Conservation (phyloP, 1,140 invertebrate species). For the Argopecten irradians region DNA sequence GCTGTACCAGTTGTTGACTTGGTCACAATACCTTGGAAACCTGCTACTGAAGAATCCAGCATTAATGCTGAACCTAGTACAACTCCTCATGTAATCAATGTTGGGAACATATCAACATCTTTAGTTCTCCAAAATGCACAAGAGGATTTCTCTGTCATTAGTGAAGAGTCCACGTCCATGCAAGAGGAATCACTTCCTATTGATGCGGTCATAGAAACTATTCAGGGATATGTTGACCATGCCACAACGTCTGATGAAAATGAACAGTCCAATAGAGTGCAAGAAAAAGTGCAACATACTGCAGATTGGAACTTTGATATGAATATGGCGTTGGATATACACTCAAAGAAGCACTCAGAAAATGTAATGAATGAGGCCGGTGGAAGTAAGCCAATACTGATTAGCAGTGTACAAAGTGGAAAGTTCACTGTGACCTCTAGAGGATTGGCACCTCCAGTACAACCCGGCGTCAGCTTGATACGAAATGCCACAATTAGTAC, state of each 20-base stretch:
- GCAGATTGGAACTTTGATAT: constrained; percentile 4
- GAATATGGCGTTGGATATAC: not conserved
- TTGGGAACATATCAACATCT: not conserved
- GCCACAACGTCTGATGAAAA: not conserved
- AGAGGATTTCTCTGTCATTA: not conserved
- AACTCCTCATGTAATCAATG: not conserved
- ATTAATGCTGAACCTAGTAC: not conserved
- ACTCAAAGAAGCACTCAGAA: not conserved
- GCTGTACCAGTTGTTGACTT: not conserved
- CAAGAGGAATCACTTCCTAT: not conserved
- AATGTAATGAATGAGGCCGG: not conserved
- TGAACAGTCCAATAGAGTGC: not conserved
- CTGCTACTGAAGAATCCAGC: not conserved
- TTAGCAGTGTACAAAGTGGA: not conserved
- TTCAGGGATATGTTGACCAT: not conserved
- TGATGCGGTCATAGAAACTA: not conserved
- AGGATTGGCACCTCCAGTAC: not conserved
- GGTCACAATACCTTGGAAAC: not conserved
- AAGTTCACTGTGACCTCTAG: not conserved
- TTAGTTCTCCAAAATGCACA: not conserved
- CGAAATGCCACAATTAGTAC: not conserved
- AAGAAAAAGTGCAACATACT: not conserved
- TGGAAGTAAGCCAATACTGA: not conserved
- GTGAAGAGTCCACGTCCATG: not conserved
- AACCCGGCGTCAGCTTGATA: not conserved